Evolutionary conservation across 2,888 invertebrate genomes (phyloP).

Genomic region (Eupsilia transversa): DNA sequence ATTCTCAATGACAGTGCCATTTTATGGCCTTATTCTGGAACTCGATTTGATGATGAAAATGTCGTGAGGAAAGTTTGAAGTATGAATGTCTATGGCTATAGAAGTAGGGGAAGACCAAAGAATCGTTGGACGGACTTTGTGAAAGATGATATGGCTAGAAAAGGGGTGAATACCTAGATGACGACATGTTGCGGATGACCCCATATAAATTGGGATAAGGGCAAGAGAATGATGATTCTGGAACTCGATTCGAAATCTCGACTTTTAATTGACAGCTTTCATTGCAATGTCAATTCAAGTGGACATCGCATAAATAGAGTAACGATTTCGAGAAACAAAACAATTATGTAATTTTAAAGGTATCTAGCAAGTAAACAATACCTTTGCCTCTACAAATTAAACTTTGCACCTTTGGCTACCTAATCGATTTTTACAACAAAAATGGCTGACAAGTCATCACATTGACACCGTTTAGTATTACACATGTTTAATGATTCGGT

Average conservation of each 20-base stretch:
- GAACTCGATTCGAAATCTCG: background rate
- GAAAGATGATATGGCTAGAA: no score
- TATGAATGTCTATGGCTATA: no score
- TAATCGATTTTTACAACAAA: conserved; percentile 18
- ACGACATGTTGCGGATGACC: no score
- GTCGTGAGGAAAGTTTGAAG: no score
- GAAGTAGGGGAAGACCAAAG: no score
- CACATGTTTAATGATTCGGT: conserved; percentile 18
- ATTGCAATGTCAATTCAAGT: background rate
- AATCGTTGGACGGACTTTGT: no score
- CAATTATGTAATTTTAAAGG: background rate
- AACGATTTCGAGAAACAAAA: background rate
- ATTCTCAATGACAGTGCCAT: background rate
- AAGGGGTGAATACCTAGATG: no score
- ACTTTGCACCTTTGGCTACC: conserved; percentile 37
- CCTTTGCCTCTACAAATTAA: conserved; percentile 9
- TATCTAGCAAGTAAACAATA: conserved; percentile 17
- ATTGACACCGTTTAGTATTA: conserved; percentile 37
- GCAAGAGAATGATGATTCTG: no score
- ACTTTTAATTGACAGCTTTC: background rate
- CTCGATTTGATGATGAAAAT: background rate
- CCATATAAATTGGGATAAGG: no score
- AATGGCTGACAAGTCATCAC: conserved; percentile 14
- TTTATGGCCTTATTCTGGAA: background rate
- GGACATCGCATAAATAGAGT: background rate